Evolutionary conservation across 2,113 vertebrate genomes (phyloP), one percentile per base, ranked within the genome.

Genomic region (Pterophyllum scalare): DNA sequence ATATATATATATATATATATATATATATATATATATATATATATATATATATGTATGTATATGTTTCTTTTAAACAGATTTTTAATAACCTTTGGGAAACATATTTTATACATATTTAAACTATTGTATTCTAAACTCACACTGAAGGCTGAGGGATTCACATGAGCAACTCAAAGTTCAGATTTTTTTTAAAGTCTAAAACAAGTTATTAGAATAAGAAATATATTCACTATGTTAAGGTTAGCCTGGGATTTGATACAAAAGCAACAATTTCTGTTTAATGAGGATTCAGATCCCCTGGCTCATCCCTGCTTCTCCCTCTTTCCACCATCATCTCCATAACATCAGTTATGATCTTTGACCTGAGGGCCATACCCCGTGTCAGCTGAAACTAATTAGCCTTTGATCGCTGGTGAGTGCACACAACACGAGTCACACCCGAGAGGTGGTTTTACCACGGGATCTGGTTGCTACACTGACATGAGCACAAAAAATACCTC

Each of bases 301-400:
- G 86, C 92, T 91, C 78, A 33, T 61, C 79, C 28, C 72, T 26
- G 81, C 85, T 90, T 89, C 89, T 89, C 84, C 78, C 77, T 82
- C 81, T 80, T 75, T 75, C 61, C 75, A 5, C 86, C 91, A 93
- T 95, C 94, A 94, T 94, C 94, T 94, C 91, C 77, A 88, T 93
- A 92, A 94, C 93, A 93, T 93, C 87, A 89, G 94, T 92, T 88
- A 76, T 93, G 95, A 95, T 90, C 95, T 95, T 94, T 96, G 95
- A 96, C 95, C 95, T 84, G 70, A 74, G 89, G 92, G 92, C 90
- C 93, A 79, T 72, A 80, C 84, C 88, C 89, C 89, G 80, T 95
- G 92, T 96, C 95, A 95, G 92, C 94, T 94, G 85, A 91, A 94
- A 92, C 95, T 95, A 96, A 96, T 96, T 95, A 95, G 94, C 93